A percentile compares a stretch with the other conserved stretches of the same genome.
Evolutionary conservation across 2,888 invertebrate species (phyloP).

Genomic region (Drosophila greeni): DNA sequence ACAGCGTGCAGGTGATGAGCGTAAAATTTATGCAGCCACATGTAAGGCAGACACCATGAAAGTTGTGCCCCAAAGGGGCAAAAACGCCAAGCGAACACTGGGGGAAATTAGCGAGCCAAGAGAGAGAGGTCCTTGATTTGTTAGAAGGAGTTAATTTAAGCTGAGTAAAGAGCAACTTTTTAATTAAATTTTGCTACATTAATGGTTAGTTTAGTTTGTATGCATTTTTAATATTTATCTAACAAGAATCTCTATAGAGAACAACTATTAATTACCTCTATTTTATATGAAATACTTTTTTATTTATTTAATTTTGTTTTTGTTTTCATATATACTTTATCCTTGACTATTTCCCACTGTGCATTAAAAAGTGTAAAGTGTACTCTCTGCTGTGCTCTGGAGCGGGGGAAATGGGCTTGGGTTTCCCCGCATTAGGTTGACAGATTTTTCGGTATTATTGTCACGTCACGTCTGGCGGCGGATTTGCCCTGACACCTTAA

Average conservation of each 20-base stretch:
- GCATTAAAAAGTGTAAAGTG: conserved; percentile 14
- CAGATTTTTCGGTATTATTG: conserved; percentile 65
- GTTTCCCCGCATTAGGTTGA: conserved; percentile 41
- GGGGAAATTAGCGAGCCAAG: not conserved
- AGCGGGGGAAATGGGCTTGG: conserved; percentile 21
- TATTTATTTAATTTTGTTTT: not conserved
- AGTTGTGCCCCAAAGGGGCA: conserved; percentile 50
- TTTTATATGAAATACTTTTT: not conserved
- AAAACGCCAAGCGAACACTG: conserved; percentile 3
- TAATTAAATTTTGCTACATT: no score
- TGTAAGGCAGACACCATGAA: conserved; percentile 58
- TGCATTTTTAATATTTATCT: no score
- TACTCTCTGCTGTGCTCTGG: not conserved
- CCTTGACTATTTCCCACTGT: not conserved
- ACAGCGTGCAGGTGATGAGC: conserved; percentile 67
- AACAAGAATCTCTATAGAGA: not conserved
- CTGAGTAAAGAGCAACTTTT: no score
- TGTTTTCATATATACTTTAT: not conserved
- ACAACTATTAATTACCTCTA: not conserved
- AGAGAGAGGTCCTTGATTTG: not conserved
- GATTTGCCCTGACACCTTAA: conserved; percentile 47
- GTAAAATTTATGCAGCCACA: conserved; percentile 73
- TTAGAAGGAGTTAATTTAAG: not conserved
- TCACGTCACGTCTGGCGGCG: conserved; percentile 70
- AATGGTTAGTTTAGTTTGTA: not conserved